A percentile compares a stretch with the other conserved stretches of the same genome.
Conservation (phyloP, 2,113 vertebrate species). For the Phocoena sinus region DNA sequence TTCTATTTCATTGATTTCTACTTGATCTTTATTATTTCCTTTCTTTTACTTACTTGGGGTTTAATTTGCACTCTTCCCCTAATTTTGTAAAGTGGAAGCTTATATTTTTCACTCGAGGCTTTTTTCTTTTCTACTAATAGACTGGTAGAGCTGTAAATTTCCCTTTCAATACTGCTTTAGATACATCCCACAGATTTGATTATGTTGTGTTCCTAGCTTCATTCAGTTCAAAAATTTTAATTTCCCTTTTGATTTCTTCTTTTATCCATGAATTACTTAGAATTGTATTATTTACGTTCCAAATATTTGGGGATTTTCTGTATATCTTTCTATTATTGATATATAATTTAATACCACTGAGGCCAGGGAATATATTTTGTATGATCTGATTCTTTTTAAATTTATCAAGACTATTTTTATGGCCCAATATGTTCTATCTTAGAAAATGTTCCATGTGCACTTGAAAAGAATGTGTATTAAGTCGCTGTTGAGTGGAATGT, state of each 20-base stretch:
- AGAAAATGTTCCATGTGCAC: background rate
- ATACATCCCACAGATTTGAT: background rate
- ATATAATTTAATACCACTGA: background rate
- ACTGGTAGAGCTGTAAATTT: background rate
- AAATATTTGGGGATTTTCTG: background rate
- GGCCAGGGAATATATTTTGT: background rate
- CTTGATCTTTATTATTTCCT: background rate
- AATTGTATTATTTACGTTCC: background rate
- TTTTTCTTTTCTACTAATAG: background rate
- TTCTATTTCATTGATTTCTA: background rate
- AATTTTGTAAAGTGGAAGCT: background rate
- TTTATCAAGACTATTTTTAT: background rate
- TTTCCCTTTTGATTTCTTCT: background rate
- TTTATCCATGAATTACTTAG: background rate
- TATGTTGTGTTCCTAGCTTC: background rate
- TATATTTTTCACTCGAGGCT: background rate
- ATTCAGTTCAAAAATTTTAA: background rate
- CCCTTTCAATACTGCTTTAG: background rate
- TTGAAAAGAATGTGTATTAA: background rate
- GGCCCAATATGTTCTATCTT: background rate
- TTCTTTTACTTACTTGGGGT: background rate
- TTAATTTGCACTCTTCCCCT: background rate
- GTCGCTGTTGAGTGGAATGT: background rate
- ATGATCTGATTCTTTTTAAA: background rate
- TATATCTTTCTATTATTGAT: background rate